Conservation (phyloP, 2,113 vertebrate species). For the human region GRCh38 chr2:40691001-40691500, state of each 20-base stretch:
- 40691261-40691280: neutral
- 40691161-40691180: neutral
- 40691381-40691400: no score
- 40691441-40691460: neutral
- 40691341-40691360: no score
- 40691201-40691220: neutral
- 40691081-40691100: neutral
- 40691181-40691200: neutral
- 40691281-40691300: neutral
- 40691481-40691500: no score
- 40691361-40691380: no score
- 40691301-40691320: neutral
- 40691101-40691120: neutral
- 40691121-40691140: neutral
- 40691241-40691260: neutral
- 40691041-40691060: no score
- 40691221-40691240: neutral
- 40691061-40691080: neutral
- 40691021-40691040: neutral
- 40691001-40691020: conserved; percentile 5
- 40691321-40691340: neutral
- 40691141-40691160: neutral
- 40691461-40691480: neutral
- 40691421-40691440: neutral
- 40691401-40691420: neutral